Base-by-base conservation (phyloP, 1,140 invertebrate genomes). In the Coboldia fuscipes region DNA sequence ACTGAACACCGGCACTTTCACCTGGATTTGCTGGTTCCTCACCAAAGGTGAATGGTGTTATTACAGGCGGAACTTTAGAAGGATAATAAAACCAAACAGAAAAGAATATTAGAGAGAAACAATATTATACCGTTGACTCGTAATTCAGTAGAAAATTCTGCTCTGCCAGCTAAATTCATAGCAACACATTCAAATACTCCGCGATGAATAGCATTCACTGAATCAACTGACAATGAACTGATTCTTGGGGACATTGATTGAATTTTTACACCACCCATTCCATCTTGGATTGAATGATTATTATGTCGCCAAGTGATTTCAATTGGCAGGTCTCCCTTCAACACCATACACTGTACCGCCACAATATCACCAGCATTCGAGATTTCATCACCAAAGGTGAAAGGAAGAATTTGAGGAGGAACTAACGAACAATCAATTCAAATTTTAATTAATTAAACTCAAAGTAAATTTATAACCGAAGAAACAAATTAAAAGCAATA, bases 1-100 rank as follows among this genome's bases (percentile, higher is more conserved):
- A 80, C 43, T 66, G 67, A 28, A 71, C 61, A 40, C 73, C 70
- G 27, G 66, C 66, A 42, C 65, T 66, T 38, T 78, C 73, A 23
- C 74, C 77, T 16, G 67, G 67, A 50, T 74, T 72, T 7, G 63
- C 62, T 6, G 69, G 61, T 43, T 70, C 66, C 17, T 72, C 65
- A 33, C 69, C 68, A 44, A 72, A 70, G 44, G 54, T 57, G 49
- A 72, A 72, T 14, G 68, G 66, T 39, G 65, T 57, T 45, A 75
- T 65, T 54, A 72, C 63, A 28, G 72, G 72, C 37, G 65, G 63
- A 46, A 75, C 72, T 75, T 43, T 46, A 56, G 53, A 45, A 24
- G 23, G 23, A 24, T 8, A 30, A 15, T 12, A 30, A 15, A 15
- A 12, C 6, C 9, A 30, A 30, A 30, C 7, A 30, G 9, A 15